Evolutionary conservation across 2,888 invertebrate genomes (phyloP).

Genomic region (Corythucha ciliata): DNA sequence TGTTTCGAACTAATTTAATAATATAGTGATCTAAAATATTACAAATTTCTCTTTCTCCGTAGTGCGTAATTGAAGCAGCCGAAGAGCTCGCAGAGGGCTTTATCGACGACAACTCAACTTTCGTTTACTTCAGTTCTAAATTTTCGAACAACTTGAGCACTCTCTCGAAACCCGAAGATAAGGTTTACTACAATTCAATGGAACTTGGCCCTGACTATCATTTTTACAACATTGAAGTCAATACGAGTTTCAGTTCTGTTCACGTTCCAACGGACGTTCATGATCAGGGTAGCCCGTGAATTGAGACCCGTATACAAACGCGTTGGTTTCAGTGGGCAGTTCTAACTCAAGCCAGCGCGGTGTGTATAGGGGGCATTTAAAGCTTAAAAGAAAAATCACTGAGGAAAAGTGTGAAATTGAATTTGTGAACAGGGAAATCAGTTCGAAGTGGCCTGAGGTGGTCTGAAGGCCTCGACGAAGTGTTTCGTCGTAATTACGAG

Average conservation of each 20-base stretch:
- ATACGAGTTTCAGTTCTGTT: conserved; percentile 71
- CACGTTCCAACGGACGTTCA: conserved; percentile 92
- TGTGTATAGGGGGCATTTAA: too few relatives aligned
- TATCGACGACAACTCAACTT: conserved; percentile 50
- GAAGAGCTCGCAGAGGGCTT: conserved; percentile 58
- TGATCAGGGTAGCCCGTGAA: conserved; percentile 62
- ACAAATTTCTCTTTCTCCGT: conserved; percentile 37
- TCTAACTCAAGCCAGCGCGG: too few relatives aligned
- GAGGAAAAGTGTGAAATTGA: too few relatives aligned
- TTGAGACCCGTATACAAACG: too few relatives aligned
- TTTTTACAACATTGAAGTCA: conserved; percentile 75
- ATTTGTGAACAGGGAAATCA: background rate
- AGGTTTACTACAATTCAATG: conserved; percentile 48
- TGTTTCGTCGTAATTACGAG: conserved; percentile 75
- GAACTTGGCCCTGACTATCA: conserved; percentile 62
- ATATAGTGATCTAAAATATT: conserved; percentile 3
- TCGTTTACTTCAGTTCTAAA: conserved; percentile 74
- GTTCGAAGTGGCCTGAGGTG: conserved; percentile 61
- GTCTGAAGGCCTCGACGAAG: conserved; percentile 76
- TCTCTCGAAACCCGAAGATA: conserved; percentile 33
- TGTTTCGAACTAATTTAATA: conserved; percentile 31
- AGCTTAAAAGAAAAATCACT: too few relatives aligned
- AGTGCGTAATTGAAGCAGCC: conserved; percentile 69
- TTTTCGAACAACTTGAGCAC: too few relatives aligned
- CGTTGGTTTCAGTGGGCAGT: too few relatives aligned